Percentiles rank a stretch among this genome's conserved stretches.
phyloP scores from a whole-genome alignment of 1,140 invertebrate genomes.

The Geopemphigus sp. region DNA sequence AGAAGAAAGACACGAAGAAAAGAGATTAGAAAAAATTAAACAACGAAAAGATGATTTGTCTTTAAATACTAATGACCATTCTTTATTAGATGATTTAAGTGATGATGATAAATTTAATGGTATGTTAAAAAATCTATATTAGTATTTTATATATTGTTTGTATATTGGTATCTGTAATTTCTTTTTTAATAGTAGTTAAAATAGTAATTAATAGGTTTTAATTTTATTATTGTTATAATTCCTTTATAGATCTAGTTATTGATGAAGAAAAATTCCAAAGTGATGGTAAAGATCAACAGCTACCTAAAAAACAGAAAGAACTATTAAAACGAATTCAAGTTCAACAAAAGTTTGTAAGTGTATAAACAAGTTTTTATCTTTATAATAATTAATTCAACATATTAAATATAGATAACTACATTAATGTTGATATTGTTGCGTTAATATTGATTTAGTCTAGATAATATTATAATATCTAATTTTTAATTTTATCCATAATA shows the following conservation, averaged over 20 bases:
- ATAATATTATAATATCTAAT: too few species aligned
- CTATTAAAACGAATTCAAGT: slow-evolving; percentile 45
- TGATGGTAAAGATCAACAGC: slow-evolving; percentile 33
- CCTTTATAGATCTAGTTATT: slow-evolving; percentile 42
- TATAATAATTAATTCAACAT: too few species aligned
- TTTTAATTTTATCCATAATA: too few species aligned
- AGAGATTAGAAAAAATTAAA: slow-evolving; percentile 24
- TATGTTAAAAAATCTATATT: slow-evolving; percentile 3
- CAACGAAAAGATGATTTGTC: slow-evolving; percentile 33
- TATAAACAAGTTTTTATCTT: background rate
- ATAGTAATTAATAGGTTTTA: too few species aligned
- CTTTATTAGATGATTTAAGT: slow-evolving; percentile 38
- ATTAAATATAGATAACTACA: too few species aligned
- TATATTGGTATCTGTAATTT: too few species aligned
- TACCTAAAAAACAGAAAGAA: slow-evolving; percentile 43
- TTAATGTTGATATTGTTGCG: too few species aligned
- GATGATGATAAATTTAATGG: slow-evolving; percentile 48
- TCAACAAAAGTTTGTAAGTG: slow-evolving; percentile 40
- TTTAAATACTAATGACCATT: background rate
- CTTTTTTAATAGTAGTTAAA: too few species aligned
- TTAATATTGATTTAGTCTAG: too few species aligned
- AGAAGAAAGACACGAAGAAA: slow-evolving; percentile 45
- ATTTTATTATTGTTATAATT: too few species aligned
- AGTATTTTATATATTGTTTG: too few species aligned
- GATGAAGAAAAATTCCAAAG: slow-evolving; percentile 43